Percentiles rank a stretch among this genome's conserved stretches.
These are phyloP conservation scores for Triplophysa tibetana DNA, from an alignment of 2,113 vertebrate species.

Conservation along the genomic window DNA sequence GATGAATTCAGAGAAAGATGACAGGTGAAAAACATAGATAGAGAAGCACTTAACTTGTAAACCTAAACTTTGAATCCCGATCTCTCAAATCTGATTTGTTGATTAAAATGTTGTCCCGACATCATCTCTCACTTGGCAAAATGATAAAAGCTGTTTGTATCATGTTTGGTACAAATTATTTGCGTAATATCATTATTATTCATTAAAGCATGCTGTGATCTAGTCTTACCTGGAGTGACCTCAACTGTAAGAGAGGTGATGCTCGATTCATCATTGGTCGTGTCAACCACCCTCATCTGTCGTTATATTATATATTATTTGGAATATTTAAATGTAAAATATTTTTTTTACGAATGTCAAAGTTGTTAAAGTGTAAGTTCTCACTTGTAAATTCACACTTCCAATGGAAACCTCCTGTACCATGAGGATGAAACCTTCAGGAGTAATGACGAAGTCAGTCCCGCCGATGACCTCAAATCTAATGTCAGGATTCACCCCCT, in stretches of 20 bases:
- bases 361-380: conserved; percentile 27
- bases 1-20: too few species aligned
- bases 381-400: conserved; percentile 58
- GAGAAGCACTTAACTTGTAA: too few species aligned
- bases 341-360: background rate
- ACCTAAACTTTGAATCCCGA: too few species aligned
- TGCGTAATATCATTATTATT: background rate
- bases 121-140: too few species aligned
- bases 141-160: background rate
- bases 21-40: too few species aligned
- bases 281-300: conserved; percentile 67
- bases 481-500: conserved; percentile 80
- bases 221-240: conserved; percentile 63
- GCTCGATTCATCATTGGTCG: conserved; percentile 45
- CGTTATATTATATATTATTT: background rate
- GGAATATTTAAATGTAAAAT: too few species aligned
- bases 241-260: conserved; percentile 57
- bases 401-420: conserved; percentile 24
- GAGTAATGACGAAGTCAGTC: conserved; percentile 66
- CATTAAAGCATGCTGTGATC: background rate
- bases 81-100: too few species aligned
- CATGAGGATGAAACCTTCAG: conserved; percentile 73
- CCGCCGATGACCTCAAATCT: conserved; percentile 69
- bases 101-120: too few species aligned
- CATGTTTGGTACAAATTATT: background rate